phyloP scores from a whole-genome alignment of 2,797 vertebrate genomes.

The Malacoraja senta region DNA sequence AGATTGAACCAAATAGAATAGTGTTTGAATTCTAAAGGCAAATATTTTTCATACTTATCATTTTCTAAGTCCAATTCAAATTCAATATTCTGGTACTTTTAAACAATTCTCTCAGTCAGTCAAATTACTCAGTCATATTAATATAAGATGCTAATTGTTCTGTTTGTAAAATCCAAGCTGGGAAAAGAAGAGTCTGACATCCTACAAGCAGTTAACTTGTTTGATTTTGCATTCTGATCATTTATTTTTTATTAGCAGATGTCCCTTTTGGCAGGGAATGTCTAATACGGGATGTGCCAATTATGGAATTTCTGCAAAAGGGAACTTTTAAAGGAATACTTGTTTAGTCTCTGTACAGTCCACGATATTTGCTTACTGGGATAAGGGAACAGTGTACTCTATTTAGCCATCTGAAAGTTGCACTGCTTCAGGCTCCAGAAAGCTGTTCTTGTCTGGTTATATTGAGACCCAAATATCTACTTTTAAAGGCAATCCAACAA shows the following conservation, averaged over 20 bases:
- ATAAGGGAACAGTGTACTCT: not conserved
- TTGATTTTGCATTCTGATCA: constrained; percentile 11
- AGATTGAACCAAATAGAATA: not conserved
- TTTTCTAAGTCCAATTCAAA: not conserved
- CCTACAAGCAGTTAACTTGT: not conserved
- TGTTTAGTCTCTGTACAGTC: not conserved
- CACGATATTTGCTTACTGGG: not conserved
- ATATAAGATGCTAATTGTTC: not conserved
- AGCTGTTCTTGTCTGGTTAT: not conserved
- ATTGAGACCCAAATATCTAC: not conserved
- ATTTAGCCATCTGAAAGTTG: not conserved
- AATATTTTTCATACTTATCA: not conserved
- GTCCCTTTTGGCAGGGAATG: not conserved
- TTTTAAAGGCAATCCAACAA: not conserved
- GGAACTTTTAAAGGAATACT: not conserved
- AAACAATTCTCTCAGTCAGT: not conserved
- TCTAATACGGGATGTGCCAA: not conserved
- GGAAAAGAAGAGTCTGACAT: not conserved
- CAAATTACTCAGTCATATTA: not conserved
- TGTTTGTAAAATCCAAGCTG: not conserved
- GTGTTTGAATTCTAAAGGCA: not conserved
- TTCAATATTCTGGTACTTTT: not conserved
- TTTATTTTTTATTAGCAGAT: not conserved
- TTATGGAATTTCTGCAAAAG: not conserved
- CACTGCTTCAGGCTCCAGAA: not conserved